These are phyloP conservation scores for Sparidentex hasta DNA, from an alignment of 2,797 vertebrate species.

Conservation along the genomic window DNA sequence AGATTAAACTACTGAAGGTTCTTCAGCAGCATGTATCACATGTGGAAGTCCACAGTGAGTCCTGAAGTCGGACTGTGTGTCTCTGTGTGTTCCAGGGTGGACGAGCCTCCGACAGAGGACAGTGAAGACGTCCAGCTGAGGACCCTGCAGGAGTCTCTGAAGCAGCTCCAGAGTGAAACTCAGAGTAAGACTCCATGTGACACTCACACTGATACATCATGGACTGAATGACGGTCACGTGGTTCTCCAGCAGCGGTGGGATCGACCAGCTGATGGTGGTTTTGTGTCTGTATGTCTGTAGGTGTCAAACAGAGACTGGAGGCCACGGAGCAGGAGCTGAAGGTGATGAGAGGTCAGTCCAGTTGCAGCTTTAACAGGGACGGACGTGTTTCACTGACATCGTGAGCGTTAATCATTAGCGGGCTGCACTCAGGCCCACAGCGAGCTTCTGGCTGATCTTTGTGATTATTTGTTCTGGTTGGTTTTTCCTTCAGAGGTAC, in stretches of 20 bases:
- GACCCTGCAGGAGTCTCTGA: conserved; percentile 39
- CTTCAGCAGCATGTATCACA: neutral
- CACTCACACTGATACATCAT: too few species aligned
- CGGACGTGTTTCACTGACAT: too few species aligned
- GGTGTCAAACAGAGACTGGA: conserved; percentile 47
- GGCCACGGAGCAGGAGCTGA: conserved; percentile 55
- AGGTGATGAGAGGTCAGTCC: conserved; percentile 49
- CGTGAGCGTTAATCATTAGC: too few species aligned
- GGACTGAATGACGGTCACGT: too few species aligned
- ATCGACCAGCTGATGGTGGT: neutral
- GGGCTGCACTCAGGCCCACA: neutral
- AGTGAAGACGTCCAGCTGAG: conserved; percentile 28
- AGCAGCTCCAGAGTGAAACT: conserved; percentile 44
- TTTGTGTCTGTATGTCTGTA: conserved; percentile 3
- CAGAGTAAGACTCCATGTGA: conserved; percentile 17
- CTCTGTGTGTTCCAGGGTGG: conserved; percentile 35
- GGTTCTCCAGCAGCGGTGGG: too few species aligned
- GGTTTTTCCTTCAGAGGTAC: conserved; percentile 28
- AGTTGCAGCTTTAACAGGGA: too few species aligned
- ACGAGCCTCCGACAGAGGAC: neutral
- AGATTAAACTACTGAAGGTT: neutral
- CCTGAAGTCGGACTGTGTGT: neutral
- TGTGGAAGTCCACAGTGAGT: neutral
- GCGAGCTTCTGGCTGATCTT: neutral
- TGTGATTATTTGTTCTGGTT: too few species aligned